phyloP scores from a whole-genome alignment of 1,140 invertebrate species.

The Orius insidiosus region DNA sequence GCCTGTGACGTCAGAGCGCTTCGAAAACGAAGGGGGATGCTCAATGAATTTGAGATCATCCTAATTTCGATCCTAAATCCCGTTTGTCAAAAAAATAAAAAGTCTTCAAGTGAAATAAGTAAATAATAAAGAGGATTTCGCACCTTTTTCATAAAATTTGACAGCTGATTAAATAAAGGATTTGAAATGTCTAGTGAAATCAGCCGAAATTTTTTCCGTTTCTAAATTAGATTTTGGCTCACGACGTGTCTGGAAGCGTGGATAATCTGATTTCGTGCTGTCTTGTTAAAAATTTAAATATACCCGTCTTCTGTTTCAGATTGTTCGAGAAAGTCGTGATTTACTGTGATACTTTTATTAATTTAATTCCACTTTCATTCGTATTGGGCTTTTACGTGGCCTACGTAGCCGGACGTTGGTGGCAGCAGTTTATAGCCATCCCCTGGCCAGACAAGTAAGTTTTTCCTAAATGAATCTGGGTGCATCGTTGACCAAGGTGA shows the following conservation, averaged over 20 bases:
- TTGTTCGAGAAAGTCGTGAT: constrained; percentile 41
- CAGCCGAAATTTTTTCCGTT: not conserved
- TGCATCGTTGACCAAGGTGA: not conserved
- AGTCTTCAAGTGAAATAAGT: too few species aligned
- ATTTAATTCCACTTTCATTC: constrained; percentile 47
- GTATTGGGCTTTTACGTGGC: constrained; percentile 61
- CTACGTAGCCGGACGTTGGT: constrained; percentile 52
- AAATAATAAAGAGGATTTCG: too few species aligned
- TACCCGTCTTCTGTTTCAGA: constrained; percentile 25
- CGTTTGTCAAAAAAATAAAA: too few species aligned
- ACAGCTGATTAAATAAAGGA: too few species aligned
- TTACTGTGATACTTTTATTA: constrained; percentile 46
- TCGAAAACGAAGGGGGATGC: too few species aligned
- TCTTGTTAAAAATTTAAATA: not conserved
- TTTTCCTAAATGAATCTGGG: not conserved
- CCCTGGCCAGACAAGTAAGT: constrained; percentile 57
- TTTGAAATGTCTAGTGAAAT: too few species aligned
- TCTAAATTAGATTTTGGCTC: too few species aligned
- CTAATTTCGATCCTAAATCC: too few species aligned
- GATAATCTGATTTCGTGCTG: not conserved
- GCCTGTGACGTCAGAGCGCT: too few species aligned
- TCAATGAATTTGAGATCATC: too few species aligned
- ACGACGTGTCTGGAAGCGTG: too few species aligned
- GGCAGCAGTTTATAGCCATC: constrained; percentile 51
- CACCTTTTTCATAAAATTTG: too few species aligned